phyloP scores from a whole-genome alignment of 2,888 invertebrate species.

The Dryococelus australis region DNA sequence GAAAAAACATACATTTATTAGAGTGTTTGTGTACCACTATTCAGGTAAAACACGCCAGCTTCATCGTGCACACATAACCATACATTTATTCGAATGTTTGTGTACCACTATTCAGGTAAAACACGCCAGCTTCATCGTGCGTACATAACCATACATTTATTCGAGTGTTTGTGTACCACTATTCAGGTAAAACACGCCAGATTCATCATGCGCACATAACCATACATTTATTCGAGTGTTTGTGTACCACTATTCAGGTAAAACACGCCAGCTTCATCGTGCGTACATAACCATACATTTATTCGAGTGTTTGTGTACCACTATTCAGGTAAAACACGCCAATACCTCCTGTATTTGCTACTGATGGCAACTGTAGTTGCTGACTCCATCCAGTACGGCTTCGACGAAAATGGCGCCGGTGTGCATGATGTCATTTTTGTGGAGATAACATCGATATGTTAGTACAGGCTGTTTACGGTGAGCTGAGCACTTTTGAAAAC shows the following conservation, averaged over 20 bases:
- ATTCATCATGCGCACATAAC: no score
- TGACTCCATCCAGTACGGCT: constrained; percentile 60
- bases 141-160: constrained; percentile 59
- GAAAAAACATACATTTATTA: no score
- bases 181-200: no score
- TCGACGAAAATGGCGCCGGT: constrained; percentile 60
- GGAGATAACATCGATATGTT: no score
- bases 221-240: constrained; percentile 29
- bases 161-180: no score
- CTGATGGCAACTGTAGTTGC: constrained; percentile 62
- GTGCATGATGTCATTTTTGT: constrained; percentile 61
- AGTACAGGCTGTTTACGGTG: no score
- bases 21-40: no score
- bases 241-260: constrained; percentile 50
- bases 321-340: constrained; percentile 58
- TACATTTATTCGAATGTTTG: constrained; percentile 19
- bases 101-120: constrained; percentile 53
- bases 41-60: no score
- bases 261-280: constrained; percentile 61
- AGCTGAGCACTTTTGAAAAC: no score
- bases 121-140: constrained; percentile 61
- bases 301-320: constrained; percentile 62
- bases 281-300: constrained; percentile 58
- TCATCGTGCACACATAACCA: no score
- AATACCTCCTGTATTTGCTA: constrained; percentile 59